phyloP scores from a whole-genome alignment of 2,113 vertebrate genomes.

The Atrichornis clamosus region DNA sequence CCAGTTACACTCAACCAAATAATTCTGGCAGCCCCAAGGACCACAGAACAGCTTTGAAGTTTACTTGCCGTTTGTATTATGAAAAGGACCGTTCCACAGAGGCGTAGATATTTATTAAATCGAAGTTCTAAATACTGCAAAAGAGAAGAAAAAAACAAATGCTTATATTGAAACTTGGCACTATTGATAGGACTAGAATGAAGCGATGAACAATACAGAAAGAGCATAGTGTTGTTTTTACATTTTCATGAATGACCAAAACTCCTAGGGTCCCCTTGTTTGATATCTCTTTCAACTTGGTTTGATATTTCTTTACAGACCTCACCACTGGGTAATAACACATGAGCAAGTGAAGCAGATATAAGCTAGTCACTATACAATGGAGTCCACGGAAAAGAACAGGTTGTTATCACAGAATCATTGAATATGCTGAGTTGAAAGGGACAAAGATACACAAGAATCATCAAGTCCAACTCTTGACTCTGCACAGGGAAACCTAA shows the following conservation, averaged over 20 bases:
- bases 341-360: background rate
- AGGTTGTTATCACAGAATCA: background rate
- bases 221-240: background rate
- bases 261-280: background rate
- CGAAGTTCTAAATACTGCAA: constrained; percentile 89
- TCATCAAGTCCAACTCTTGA: background rate
- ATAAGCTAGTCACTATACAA: background rate
- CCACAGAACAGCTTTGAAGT: background rate
- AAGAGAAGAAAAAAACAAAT: constrained; percentile 5
- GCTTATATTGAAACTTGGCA: background rate
- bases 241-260: background rate
- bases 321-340: background rate
- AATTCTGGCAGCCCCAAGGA: fast-evolving
- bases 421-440: background rate
- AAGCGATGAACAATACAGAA: background rate
- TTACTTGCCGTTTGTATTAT: constrained; percentile 87
- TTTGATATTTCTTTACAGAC: background rate
- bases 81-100: constrained; percentile 83
- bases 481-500: background rate
- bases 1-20: background rate
- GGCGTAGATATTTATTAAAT: constrained; percentile 82
- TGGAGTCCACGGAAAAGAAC: background rate
- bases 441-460: background rate
- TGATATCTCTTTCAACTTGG: background rate
- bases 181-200: background rate